These are phyloP conservation scores for Hystrix cristata DNA, from an alignment of 2,113 vertebrate genomes.

Conservation along the genomic window DNA sequence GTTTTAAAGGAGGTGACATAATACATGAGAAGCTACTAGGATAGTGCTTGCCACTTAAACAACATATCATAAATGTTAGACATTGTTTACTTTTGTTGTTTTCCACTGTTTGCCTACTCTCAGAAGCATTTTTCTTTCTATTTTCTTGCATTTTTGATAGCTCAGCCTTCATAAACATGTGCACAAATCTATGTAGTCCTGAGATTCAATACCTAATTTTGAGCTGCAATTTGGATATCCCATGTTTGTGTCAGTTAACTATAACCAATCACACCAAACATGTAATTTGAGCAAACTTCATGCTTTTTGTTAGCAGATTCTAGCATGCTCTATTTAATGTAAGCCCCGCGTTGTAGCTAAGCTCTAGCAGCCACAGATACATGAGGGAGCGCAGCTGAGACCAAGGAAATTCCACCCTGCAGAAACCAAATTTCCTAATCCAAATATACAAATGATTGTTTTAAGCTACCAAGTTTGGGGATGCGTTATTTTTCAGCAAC, in stretches of 20 bases:
- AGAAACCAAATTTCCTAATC: background rate
- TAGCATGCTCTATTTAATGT: background rate
- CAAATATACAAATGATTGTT: background rate
- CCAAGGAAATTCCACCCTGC: background rate
- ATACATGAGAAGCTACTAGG: background rate
- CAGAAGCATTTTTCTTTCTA: constrained; percentile 12
- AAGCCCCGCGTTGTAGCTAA: background rate
- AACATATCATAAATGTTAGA: background rate
- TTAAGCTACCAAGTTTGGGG: background rate
- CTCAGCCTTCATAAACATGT: background rate
- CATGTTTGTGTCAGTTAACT: background rate
- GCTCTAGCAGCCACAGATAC: background rate
- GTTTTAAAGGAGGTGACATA: constrained; percentile 28
- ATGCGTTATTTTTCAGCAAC: background rate
- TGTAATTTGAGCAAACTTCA: background rate
- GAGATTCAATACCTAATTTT: background rate
- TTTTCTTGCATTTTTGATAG: background rate
- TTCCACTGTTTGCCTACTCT: background rate
- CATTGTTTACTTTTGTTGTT: background rate
- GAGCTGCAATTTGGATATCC: background rate
- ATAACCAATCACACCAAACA: constrained; percentile 29
- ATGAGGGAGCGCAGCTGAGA: background rate
- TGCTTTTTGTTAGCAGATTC: background rate
- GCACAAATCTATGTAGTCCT: background rate
- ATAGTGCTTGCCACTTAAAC: background rate